A percentile compares a stretch with the other conserved stretches of the same genome.
These are phyloP conservation scores for Monochamus saltuarius DNA, from an alignment of 1,140 invertebrate genomes.

Conservation along the genomic window DNA sequence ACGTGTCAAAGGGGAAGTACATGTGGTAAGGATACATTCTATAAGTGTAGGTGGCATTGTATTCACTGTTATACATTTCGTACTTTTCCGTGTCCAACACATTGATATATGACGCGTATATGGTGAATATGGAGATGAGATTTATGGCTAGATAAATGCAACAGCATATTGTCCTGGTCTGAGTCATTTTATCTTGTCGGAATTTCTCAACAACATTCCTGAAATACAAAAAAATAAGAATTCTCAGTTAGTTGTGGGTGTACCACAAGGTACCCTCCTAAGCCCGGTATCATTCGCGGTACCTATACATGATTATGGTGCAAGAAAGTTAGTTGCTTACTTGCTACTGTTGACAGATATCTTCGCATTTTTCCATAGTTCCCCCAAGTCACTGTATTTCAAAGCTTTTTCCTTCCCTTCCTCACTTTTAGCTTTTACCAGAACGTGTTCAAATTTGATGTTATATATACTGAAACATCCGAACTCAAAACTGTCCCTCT, in stretches of 20 bases:
- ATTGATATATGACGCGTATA: background rate
- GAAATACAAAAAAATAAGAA: background rate
- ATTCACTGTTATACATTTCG: conserved; percentile 18
- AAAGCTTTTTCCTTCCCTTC: background rate
- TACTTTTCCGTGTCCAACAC: background rate
- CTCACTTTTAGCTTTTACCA: background rate
- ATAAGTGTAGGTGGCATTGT: conserved; percentile 26
- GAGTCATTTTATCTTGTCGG: background rate
- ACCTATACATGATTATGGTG: background rate
- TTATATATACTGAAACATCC: background rate
- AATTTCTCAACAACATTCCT: background rate
- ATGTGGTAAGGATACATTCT: conserved; percentile 18
- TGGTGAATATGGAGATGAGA: background rate
- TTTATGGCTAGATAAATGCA: background rate
- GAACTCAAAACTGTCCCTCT: conserved; percentile 9
- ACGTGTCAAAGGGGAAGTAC: conserved; percentile 30
- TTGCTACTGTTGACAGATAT: background rate
- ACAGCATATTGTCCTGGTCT: conserved; percentile 9
- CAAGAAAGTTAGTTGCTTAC: too few relatives aligned
- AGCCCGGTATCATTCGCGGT: background rate
- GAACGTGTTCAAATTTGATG: background rate
- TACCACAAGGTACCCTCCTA: background rate
- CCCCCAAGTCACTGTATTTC: background rate
- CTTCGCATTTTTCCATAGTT: background rate
- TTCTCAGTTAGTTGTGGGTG: background rate